Base-by-base conservation (phyloP, 1,140 invertebrate genomes). In the Dreissena polymorpha region DNA sequence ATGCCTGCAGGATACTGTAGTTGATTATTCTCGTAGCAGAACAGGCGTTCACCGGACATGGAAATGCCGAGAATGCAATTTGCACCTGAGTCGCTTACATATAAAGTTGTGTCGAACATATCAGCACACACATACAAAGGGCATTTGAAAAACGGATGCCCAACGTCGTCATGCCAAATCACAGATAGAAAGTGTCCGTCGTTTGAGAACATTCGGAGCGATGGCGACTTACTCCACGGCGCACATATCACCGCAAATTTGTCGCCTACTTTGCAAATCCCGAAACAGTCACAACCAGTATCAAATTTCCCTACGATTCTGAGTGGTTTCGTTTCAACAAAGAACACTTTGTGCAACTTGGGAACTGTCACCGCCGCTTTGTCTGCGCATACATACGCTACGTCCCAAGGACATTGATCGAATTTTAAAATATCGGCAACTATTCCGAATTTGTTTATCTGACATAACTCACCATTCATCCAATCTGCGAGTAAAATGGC, bases 281-380 rank as follows among this genome's bases (percentile, higher is more conserved):
- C 79, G 57, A 82, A 82, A 57, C 79, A 82, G 16, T 82, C 69
- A 67, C 70, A 73, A 16, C 51, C 23, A 2, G 79, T 82, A 10
- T 65, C 29, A 49, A 82, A 73, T 7, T 39, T 16, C 49, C 57
- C 55, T 16, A 64, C 60, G 67, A 74, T 68, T 50, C 63, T 53
- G n/a, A 82, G 63, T 12, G 79, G 79, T 64, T 82, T 70, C 0
- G 68, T 55, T 39, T 82, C 79, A 53, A 82, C 64, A 74, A 82
- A 67, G 25, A 64, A 82, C 25, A 82, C 71, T 29, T 27, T 68
- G 16, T 72, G 70, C 16, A 68, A 16, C 29, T 72, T 39, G 6
- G 79, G 79, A 27, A 74, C 79, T 14, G 79, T 82, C 6, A 82
- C 79, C 0, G 71, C 79, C 6, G 63, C 71, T 25, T 74, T 53